Percentiles rank a stretch among this genome's conserved stretches.
phyloP scores from a whole-genome alignment of 2,888 invertebrate genomes.

The Ophion slaviceki region DNA sequence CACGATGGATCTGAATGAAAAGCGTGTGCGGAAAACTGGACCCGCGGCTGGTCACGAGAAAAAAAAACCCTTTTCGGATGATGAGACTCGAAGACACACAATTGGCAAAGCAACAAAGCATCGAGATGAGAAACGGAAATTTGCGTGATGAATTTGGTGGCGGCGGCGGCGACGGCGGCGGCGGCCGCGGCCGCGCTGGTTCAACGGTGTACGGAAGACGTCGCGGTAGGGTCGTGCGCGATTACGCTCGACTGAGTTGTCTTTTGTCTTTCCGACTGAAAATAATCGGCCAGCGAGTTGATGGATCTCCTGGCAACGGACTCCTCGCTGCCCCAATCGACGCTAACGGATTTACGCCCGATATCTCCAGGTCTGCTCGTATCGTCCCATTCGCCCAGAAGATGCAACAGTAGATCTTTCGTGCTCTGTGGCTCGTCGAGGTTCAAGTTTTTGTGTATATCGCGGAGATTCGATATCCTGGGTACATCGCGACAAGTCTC shows the following conservation, averaged over 20 bases:
- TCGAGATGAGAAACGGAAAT: not conserved
- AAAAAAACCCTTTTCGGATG: not conserved
- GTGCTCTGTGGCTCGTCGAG: conserved; percentile 84
- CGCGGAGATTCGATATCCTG: conserved; percentile 78
- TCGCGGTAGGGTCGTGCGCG: conserved; percentile 54
- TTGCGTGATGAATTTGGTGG: not conserved
- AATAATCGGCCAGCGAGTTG: conserved; percentile 92
- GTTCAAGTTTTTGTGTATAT: conserved; percentile 79
- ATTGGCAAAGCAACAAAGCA: not conserved
- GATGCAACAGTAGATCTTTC: conserved; percentile 90
- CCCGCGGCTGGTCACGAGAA: not conserved
- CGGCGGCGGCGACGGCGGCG: too few species aligned
- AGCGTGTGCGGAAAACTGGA: not conserved
- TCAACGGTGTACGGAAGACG: conserved; percentile 67
- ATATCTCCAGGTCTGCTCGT: conserved; percentile 83
- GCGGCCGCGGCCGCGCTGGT: not conserved
- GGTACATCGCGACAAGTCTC: conserved; percentile 82
- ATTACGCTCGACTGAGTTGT: conserved; percentile 39
- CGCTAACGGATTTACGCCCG: conserved; percentile 88
- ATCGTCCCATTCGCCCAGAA: conserved; percentile 92
- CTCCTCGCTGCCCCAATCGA: conserved; percentile 90
- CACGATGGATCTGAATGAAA: not conserved
- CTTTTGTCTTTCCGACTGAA: conserved; percentile 85
- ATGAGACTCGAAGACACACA: not conserved
- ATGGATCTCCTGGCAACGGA: conserved; percentile 91